Evolutionary conservation across 2,113 vertebrate genomes (phyloP), one percentile per base, ranked within the genome.

Genomic region (Cyanoramphus novaezelandiae): DNA sequence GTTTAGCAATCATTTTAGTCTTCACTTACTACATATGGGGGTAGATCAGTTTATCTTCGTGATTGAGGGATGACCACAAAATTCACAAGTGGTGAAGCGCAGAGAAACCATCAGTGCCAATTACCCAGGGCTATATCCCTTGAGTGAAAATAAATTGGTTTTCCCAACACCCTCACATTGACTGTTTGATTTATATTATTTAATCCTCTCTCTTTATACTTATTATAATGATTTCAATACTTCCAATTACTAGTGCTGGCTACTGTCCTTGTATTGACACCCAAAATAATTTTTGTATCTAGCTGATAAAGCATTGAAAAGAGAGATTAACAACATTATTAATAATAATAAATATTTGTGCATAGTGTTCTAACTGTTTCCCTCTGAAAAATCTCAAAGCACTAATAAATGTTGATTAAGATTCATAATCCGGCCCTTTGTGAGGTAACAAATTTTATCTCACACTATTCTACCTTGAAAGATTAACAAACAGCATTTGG

Each of bases 71-170:
- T 63, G 28, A 92, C 63, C 70, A 93, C 80, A 90, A 93, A 94
- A 94, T 81, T 96, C 88, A 90, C 80, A 88, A 94, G 82, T 87
- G 52, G 83, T 91, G 92, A 93, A 92, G 63, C 20, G 1, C 53
- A 87, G 63, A 91, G 70, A 91, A 95, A 90, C 69, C 79, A 79
- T 84, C 88, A 92, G 35, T 84, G 67, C 37, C 86, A 92, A 85
- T 96, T 94, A 95, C 53, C 77, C 11, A 72, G 87, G 76, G 53
- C 28, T 82, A 24, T 91, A 87, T 76, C 70, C 65, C 77, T 49
- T 82, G 69, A 84, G 55, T 92, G 88, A 96, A 96, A 95, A 96
- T 86, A 97, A 89, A 96, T 95, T 82, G 79, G 50, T 91, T 97
- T 80, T 95, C 95, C 67, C 4, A 24, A 72, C 46, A 59, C 82